phyloP scores from a whole-genome alignment of 2,888 invertebrate genomes.

The Macrophya alboannulata region DNA sequence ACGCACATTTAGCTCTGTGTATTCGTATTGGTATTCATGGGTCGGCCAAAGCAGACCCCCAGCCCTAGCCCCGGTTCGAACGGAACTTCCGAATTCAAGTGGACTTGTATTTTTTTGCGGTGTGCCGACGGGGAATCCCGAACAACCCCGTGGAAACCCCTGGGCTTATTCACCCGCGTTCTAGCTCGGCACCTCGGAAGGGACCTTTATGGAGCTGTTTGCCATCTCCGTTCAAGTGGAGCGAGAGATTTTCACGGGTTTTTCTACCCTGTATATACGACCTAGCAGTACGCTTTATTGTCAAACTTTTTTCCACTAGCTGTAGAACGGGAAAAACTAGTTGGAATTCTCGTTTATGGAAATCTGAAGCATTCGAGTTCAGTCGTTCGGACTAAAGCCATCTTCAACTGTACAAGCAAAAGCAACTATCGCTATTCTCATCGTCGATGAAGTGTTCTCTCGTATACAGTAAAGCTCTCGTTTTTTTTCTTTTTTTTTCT shows the following conservation, averaged over 20 bases:
- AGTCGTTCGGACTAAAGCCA: background rate
- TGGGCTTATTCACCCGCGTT: slow-evolving; percentile 29
- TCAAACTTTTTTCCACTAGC: slow-evolving; percentile 60
- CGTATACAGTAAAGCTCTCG: background rate
- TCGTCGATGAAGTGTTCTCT: background rate
- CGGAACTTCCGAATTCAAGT: slow-evolving; percentile 73
- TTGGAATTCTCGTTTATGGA: slow-evolving; percentile 36
- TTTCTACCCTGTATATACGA: slow-evolving; percentile 62
- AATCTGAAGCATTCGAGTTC: slow-evolving; percentile 39
- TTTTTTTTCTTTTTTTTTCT: background rate
- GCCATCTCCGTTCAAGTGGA: slow-evolving; percentile 71
- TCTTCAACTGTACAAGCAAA: background rate
- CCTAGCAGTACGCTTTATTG: slow-evolving; percentile 64
- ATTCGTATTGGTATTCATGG: slow-evolving; percentile 46
- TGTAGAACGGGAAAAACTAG: background rate
- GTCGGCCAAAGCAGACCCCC: background rate
- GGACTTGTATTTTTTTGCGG: slow-evolving; percentile 68
- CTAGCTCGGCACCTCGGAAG: slow-evolving; percentile 60
- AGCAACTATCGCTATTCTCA: background rate
- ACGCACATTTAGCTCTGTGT: background rate
- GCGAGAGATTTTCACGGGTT: slow-evolving; percentile 67
- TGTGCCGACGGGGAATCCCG: slow-evolving; percentile 68
- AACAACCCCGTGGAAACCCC: slow-evolving; percentile 13
- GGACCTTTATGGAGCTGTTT: slow-evolving; percentile 75
- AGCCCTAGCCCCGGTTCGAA: slow-evolving; percentile 59